Base-by-base conservation (phyloP, 2,888 invertebrate genomes). In the Eucera pruinosa region DNA sequence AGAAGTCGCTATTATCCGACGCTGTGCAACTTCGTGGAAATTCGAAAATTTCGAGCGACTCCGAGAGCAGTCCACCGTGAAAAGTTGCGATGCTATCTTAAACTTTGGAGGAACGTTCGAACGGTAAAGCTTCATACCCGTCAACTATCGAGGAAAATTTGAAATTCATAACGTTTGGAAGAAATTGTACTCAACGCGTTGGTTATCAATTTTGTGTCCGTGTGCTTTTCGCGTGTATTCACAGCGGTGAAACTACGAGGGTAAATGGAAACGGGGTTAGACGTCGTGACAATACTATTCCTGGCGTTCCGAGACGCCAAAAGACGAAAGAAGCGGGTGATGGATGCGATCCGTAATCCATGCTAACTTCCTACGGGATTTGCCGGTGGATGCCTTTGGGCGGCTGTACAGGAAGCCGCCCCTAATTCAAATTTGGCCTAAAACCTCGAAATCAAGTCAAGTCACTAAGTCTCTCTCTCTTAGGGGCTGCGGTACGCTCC, bases 271-370 rank as follows among this genome's bases (percentile, higher is more conserved):
- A 15, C 5, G 33, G 25, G 27, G 43, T 41, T n/a, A 23, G 5
- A 9, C 60, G 23, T 4, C 43, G 2, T 11, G 78, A 69, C 65
- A 57, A 68, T 72, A 52, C 77, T 62, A 69, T 77, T 60, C 66
- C 72, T 6, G 52, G 39, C 41, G 18, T 7, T 6, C 20, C 0
- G n/a, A 48, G 36, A 45, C 25, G 65, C 30, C 57, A 18, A 27
- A 33, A 23, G 82, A 70, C 79, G 79, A 89, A 90, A 90, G 88
- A 90, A 90, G 82, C 86, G 90, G 78, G 89, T 92, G 92, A 92
- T 92, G 91, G 91, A 92, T 92, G 92, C 89, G 89, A 86, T 87
- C 78, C 87, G 90, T 92, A 91, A 92, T 92, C 92, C 90, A 81
- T 78, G 90, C 90, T 89, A 91, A 91, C 91, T 92, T 92, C 90